Percentiles rank a stretch among this genome's conserved stretches.
Conservation (phyloP, 2,797 vertebrate species). For the Allobates femoralis region DNA sequence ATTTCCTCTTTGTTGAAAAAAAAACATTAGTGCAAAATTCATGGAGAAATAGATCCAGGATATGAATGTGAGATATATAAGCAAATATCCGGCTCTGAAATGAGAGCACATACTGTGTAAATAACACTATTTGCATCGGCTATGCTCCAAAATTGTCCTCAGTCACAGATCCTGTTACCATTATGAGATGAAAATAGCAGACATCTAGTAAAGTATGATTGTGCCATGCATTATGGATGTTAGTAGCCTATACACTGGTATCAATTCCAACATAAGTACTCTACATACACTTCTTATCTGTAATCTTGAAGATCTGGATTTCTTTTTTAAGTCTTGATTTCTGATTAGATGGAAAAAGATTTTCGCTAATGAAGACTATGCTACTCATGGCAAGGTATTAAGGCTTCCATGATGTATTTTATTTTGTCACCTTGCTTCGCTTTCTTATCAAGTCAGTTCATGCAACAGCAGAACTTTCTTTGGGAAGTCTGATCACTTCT, state of each 20-base stretch:
- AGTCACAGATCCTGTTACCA: slow-evolving; percentile 42
- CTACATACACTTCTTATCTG: slow-evolving; percentile 5
- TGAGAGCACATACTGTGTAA: slow-evolving; percentile 32
- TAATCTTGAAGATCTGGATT: slow-evolving; percentile 14
- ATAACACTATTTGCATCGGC: slow-evolving; percentile 51
- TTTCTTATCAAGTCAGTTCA: slow-evolving; percentile 36
- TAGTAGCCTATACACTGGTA: slow-evolving; percentile 27
- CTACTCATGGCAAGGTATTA: background rate
- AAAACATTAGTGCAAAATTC: background rate
- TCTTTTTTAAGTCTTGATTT: background rate
- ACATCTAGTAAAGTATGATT: slow-evolving; percentile 41
- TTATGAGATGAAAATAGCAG: slow-evolving; percentile 32
- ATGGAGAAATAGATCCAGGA: background rate
- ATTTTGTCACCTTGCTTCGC: background rate
- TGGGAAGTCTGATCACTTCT: slow-evolving; percentile 36
- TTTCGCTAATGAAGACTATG: slow-evolving; percentile 13
- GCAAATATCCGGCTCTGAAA: slow-evolving; percentile 8
- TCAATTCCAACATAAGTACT: slow-evolving; percentile 24
- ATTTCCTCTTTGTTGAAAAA: background rate
- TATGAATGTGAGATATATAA: slow-evolving; percentile 12
- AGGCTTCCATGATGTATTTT: slow-evolving; percentile 4
- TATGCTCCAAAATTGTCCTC: slow-evolving; percentile 44
- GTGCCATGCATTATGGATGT: slow-evolving; percentile 46
- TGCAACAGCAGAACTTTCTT: slow-evolving; percentile 32
- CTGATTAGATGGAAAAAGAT: slow-evolving; percentile 29